Evolutionary conservation across 2,113 vertebrate genomes (phyloP), one percentile per base, ranked within the genome.

Genomic region (Tauraco erythrolophus): DNA sequence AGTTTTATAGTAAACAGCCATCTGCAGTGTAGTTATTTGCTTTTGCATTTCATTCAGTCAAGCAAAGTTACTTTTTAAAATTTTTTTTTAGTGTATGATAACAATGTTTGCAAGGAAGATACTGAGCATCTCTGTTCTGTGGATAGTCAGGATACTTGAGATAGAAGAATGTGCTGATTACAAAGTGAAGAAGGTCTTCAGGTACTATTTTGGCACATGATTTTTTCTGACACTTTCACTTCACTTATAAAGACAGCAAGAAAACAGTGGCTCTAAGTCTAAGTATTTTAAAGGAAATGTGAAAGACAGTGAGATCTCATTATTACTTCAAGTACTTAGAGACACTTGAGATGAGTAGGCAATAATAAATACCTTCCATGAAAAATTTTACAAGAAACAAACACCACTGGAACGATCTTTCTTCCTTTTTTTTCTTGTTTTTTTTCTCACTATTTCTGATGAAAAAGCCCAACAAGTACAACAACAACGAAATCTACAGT

Each of bases 191-290:
- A 43, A 9, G 7, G 7, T 51, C 35, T 81, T 92, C 17, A 57
- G 6, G 19, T 39, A 39, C 0, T 4, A 12, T 8, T 81, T 35
- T n/a, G 14, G 15, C 31, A 65, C 10, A 19, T 3, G 5, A 4
- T 9, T 54, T 88, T 65, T 70, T 61, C 21, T 57, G 33, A 33
- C 4, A 22, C 27, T 69, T 64, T 60, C 31, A 54, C 4, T 3
- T 85, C 4, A 11, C 8, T 58, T 71, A 30, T 5, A 61, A 81
- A 75, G 10, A 66, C 3, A 39, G 9, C 3, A 62, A 7, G 7
- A 72, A 68, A 82, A 28, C 14, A 37, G 28, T 48, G 7, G 22
- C 53, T 51, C 10, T 43, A 43, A 19, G 5, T 50, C 19, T 35
- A 79, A 61, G 37, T 27, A 35, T 51, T 1, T 43, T 39, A 64